Base-by-base conservation (phyloP, 2,888 invertebrate genomes). In the Leucophora obtusa region DNA sequence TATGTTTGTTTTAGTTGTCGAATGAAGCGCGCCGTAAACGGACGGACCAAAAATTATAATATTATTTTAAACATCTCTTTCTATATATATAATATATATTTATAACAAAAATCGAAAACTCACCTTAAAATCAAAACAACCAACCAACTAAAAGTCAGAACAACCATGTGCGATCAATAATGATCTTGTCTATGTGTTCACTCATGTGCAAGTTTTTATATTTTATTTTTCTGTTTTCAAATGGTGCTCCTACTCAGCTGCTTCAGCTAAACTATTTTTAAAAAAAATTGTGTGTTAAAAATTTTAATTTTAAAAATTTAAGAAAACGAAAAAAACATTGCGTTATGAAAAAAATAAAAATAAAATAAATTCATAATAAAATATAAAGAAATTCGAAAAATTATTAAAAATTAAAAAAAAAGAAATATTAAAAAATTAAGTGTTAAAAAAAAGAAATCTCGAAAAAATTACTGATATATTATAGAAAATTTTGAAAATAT, bases 211-310 rank as follows among this genome's bases (percentile, higher is more conserved):
- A 28, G 28, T 24, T 54, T 59, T 60, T 59, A 28, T 14, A 59
- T 43, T 58, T 15, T 59, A 1, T 28, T 28, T 28, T 28, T 58
- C 21, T 59, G 63, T 70, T 33, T 38, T 66, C 18, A 21, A 60
- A 60, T 35, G 18, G 66, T 72, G 50, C 54, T 70, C 53, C 60
- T 43, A 66, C 51, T 75, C 73, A 70, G 77, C 73, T 66, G 77
- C 43, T 77, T 70, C 9, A 80, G 77, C 81, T 77, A 74, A 81
- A 81, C 77, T 81, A 81, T 81, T 77, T 73, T 74, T 70, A 75
- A 74, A 38, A 74, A 38, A 66, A 68, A 66, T 70, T 70, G 43
- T 70, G n/a, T 66, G 59, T 66, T 47, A 65, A 73, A 81, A 73
- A 76, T 77, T 58, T 77, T 0, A 21, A 70, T 35, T 43, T 62